phyloP scores from a whole-genome alignment of 2,797 vertebrate species.

The Dromococcyx pavoninus region DNA sequence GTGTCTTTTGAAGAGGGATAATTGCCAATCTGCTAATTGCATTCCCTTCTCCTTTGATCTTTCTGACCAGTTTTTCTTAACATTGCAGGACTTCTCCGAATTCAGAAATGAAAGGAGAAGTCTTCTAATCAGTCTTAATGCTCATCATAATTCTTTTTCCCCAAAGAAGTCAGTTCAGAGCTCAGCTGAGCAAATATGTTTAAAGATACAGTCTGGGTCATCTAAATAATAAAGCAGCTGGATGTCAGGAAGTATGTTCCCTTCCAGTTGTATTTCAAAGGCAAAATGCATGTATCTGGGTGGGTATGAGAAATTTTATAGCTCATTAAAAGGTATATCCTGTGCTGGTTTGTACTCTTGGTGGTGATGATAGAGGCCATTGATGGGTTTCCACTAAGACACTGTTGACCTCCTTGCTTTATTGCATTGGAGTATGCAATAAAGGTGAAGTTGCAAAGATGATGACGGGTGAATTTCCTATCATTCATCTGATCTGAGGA shows the following conservation, averaged over 20 bases:
- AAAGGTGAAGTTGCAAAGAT: not conserved
- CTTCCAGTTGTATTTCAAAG: not conserved
- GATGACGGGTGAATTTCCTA: conserved; percentile 26
- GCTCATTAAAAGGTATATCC: not conserved
- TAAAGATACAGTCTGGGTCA: not conserved
- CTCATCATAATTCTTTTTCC: not conserved
- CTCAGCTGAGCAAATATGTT: not conserved
- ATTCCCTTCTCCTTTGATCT: conserved; percentile 34
- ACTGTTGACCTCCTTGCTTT: not conserved
- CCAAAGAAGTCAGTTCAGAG: not conserved
- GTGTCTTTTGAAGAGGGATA: conserved; percentile 14
- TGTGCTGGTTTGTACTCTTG: not conserved
- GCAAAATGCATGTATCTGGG: not conserved
- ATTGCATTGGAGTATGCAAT: not conserved
- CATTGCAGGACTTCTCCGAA: not conserved
- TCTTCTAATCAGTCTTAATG: not conserved
- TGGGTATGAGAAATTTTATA: not conserved
- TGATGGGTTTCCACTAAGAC: not conserved
- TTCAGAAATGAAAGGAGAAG: not conserved
- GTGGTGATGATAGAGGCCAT: not conserved
- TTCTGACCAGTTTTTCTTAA: not conserved
- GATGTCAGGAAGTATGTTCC: not conserved
- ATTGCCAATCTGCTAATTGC: conserved; percentile 42
- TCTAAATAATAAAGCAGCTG: not conserved
- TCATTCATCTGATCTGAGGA: conserved; percentile 36